Conservation (phyloP, 2,888 invertebrate species). For the Odontothrips loti region DNA sequence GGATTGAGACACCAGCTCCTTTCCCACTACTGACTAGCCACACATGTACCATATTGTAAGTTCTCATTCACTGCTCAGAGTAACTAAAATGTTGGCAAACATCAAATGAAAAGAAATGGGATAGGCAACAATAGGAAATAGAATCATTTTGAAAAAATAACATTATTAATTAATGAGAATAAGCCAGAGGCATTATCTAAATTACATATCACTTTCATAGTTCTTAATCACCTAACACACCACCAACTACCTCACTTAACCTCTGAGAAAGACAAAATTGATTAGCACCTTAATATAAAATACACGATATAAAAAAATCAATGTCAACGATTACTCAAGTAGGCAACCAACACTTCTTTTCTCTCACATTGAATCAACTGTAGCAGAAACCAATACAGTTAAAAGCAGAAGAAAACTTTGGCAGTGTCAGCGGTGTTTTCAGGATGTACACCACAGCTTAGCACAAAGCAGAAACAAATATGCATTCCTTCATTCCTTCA, state of each 20-base stretch:
- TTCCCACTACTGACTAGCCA: constrained; percentile 11
- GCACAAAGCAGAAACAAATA: constrained; percentile 18
- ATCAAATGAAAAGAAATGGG: background rate
- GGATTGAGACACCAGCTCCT: background rate
- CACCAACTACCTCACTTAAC: background rate
- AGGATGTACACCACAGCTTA: background rate
- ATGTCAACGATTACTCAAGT: background rate
- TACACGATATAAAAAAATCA: background rate
- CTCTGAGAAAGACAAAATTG: constrained; percentile 18
- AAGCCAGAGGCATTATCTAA: constrained; percentile 2
- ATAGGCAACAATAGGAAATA: background rate
- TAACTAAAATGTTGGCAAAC: background rate
- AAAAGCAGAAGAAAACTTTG: background rate
- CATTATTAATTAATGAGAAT: background rate
- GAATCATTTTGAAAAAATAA: background rate
- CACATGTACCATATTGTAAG: background rate
- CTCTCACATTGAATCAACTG: background rate
- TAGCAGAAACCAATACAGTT: background rate
- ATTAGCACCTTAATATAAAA: constrained; percentile 14
- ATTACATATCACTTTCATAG: constrained; percentile 21
- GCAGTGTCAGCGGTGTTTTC: background rate
- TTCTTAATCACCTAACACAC: background rate
- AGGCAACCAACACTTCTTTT: background rate
- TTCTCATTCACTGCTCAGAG: background rate
- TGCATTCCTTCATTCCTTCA: background rate